These are phyloP conservation scores for Beaufortia kweichowensis DNA, from an alignment of 2,113 vertebrate genomes.

Conservation along the genomic window DNA sequence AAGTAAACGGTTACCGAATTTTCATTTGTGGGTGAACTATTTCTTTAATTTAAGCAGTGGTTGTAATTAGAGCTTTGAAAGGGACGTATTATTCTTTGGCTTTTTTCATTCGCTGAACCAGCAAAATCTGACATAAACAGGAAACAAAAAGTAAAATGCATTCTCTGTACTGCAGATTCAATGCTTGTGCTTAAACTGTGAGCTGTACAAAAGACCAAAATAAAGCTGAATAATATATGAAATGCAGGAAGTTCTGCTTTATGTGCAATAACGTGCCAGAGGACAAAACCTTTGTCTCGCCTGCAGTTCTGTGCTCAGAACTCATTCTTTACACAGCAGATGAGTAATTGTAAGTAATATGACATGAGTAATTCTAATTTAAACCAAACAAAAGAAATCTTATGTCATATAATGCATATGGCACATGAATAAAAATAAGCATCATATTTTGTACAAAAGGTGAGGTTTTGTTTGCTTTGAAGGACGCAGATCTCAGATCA, in stretches of 20 bases:
- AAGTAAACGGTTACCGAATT: background rate
- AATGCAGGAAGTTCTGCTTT: constrained; percentile 16
- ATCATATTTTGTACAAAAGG: no score
- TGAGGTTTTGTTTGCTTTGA: no score
- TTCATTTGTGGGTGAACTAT: background rate
- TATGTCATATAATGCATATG: no score
- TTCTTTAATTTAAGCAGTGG: background rate
- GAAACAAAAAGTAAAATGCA: constrained; percentile 23
- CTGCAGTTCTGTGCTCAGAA: background rate
- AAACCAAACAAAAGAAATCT: no score
- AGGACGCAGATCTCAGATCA: no score
- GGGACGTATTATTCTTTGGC: background rate
- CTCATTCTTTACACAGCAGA: background rate
- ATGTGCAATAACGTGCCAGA: constrained; percentile 42
- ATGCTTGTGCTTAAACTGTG: constrained; percentile 40
- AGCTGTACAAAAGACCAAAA: constrained; percentile 4
- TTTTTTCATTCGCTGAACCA: constrained; percentile 34
- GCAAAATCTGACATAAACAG: constrained; percentile 38
- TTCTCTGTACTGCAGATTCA: constrained; percentile 41
- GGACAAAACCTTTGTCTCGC: constrained; percentile 30
- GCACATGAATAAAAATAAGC: no score
- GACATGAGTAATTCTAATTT: no score
- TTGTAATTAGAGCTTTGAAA: constrained; percentile 11
- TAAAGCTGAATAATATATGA: constrained; percentile 26
- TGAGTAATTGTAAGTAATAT: no score